Evolutionary conservation across 1,140 invertebrate species (phyloP).

Genomic region (Cotesia vestalis): DNA sequence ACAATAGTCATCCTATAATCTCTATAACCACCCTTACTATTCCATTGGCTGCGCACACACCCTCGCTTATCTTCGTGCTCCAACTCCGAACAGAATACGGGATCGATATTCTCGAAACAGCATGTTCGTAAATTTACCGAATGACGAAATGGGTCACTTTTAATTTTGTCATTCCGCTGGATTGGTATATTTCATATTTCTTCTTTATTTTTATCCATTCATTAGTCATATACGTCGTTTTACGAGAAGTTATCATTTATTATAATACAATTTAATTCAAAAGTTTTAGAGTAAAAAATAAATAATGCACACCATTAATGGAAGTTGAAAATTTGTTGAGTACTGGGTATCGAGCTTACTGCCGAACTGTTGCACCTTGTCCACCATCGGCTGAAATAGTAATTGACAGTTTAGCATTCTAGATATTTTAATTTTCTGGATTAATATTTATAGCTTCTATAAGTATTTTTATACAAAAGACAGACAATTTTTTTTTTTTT

Average conservation of each 20-base stretch:
- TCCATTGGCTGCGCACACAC: slow-evolving; percentile 16
- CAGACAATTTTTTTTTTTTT: no score
- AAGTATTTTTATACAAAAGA: no score
- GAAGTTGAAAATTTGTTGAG: neutral
- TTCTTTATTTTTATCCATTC: neutral
- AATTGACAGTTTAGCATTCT: no score
- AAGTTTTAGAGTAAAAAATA: slow-evolving; percentile 2
- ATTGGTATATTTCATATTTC: no score
- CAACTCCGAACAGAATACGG: slow-evolving; percentile 24
- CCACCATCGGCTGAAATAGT: neutral
- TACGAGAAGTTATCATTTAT: neutral
- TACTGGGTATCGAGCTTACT: neutral
- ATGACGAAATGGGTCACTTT: slow-evolving; percentile 44
- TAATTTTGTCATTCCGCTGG: slow-evolving; percentile 17
- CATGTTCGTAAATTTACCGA: slow-evolving; percentile 39
- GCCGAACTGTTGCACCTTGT: slow-evolving; percentile 14
- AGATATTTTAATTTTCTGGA: no score
- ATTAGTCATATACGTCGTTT: neutral
- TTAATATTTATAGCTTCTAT: no score
- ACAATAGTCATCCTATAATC: neutral
- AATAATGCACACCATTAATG: neutral
- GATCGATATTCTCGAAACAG: slow-evolving; percentile 49
- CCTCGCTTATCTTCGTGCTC: slow-evolving; percentile 9
- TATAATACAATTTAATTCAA: neutral
- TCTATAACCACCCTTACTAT: slow-evolving; percentile 20